Percentiles rank a stretch among this genome's conserved stretches.
phyloP scores from a whole-genome alignment of 2,888 invertebrate species.

The Caradrina kadenii region DNA sequence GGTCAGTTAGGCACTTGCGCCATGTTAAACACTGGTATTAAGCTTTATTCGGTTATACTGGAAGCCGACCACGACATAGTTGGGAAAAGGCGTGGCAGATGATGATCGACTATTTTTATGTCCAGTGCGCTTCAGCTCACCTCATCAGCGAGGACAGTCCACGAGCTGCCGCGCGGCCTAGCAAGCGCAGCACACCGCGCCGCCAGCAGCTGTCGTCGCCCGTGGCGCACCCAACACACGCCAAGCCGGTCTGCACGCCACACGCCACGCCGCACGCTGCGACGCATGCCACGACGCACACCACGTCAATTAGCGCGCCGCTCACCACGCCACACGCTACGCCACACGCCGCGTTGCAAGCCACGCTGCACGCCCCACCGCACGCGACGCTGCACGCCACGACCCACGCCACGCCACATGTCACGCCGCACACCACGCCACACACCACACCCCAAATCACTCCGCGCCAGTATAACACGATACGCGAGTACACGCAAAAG shows the following conservation, averaged over 20 bases:
- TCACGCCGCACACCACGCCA: not conserved
- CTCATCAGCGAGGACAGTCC: slow-evolving; percentile 70
- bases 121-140: slow-evolving; percentile 72
- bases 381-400: not conserved
- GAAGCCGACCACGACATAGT: too few relatives aligned
- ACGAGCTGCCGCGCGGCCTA: slow-evolving; percentile 22
- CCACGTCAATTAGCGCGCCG: not conserved
- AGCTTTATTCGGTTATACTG: too few relatives aligned
- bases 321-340: too few relatives aligned
- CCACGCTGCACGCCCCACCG: not conserved
- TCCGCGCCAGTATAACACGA: not conserved
- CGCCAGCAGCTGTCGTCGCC: not conserved
- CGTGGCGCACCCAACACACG: not conserved
- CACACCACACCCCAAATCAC: not conserved
- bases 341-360: not conserved
- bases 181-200: slow-evolving; percentile 26
- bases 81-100: too few relatives aligned
- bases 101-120: not conserved
- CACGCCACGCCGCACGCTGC: too few relatives aligned
- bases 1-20: too few relatives aligned
- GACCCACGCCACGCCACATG: not conserved
- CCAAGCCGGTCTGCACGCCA: not conserved
- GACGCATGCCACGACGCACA: not conserved
- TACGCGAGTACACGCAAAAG: not conserved
- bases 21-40: too few relatives aligned